Base-by-base conservation (phyloP, 1,140 invertebrate species). In the Schmidtea mediterranea region DNA sequence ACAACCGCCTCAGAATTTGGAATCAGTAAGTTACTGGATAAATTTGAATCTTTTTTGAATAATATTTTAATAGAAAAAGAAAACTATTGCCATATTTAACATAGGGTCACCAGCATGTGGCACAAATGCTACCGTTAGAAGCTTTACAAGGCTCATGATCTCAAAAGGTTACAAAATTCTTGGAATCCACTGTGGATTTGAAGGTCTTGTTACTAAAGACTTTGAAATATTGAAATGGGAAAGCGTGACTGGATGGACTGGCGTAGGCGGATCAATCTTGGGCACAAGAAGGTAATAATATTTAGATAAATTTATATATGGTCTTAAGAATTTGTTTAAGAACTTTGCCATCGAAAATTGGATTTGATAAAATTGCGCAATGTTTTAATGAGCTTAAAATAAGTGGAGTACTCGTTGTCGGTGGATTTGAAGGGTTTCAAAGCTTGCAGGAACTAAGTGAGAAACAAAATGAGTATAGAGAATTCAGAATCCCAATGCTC, bases 101-200 rank as follows among this genome's bases (percentile, higher is more conserved):
- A 78, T 97, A 57, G 92, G 92, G 54, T 89, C 92, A 16, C 92
- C 92, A 0, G 83, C 86, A 48, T 95, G 92, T 69, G 92, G 90
- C 52, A 87, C 90, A 80, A 97, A 98, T 69, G 83, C 90, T 26
- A 83, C 84, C 0, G 82, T 94, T 3, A 75, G 89, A 52, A 87
- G 87, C 1, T 95, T 95, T 65, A 87, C 95, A 0, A 72, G 87
- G 21, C 84, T 92, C 64, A 79, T 79, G 56, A 81, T 95, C 57
- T 92, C 83, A 64, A 61, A 72, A 50, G 72, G 84, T 13, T 83
- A 84, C 63, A 79, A 74, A 50, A 80, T 92, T n/a, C 76, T 79
- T 52, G 87, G 82, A 36, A 77, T 98, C 49, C 78, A 90, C 57
- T 87, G 95, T 59, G 87, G 87, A 46, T 75, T 97, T 54, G 79